Base-by-base conservation (phyloP, 2,888 invertebrate species). In the Drosophila neoperkinsi region DNA sequence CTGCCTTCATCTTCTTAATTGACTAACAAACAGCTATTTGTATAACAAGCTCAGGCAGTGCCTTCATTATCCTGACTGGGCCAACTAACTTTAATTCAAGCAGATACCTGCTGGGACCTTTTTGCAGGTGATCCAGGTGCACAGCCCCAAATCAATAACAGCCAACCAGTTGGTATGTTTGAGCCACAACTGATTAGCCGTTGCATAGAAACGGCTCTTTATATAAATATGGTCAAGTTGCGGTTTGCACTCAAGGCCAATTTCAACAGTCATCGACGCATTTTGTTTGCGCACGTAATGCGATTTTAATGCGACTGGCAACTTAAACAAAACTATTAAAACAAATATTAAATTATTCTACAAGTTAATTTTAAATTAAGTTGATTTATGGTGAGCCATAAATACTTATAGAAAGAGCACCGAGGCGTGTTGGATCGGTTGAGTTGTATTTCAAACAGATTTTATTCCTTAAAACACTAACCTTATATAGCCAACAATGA, bases 11-110 rank as follows among this genome's bases (percentile, higher is more conserved):
- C 36, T 57, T 38, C 71, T 65, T 84, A 88, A 84, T 89, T 84
- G 89, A 81, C 84, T 81, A 64, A 67, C 65, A 61, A 76, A 74
- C 70, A 69, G 71, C 74, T 85, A 77, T 74, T 82, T 82, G 80
- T 73, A 61, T 67, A 88, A 69, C 69, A 55, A 67, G 52, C 59
- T 21, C 16, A 52, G 60, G 34, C 67, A 56, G 4, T 36, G 61
- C 53, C 51, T 51, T 43, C 30, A 36, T 33, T 38, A 21, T 38
- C 36, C 28, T 59, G n/a, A 51, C 36, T 51, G 43, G 53, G 50
- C 43, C 57, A 34, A 50, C 66, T 60, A 34, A 51, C 66, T 60
- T 59, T 74, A 77, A 82, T 74, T 65, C 66, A 38, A 64, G 46
- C 55, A 56, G 61, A 65, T 53, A 38, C 51, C 56, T 18, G 34